These are phyloP conservation scores for Hylomyscus alleni DNA, from an alignment of 2,797 vertebrate species.

Conservation along the genomic window DNA sequence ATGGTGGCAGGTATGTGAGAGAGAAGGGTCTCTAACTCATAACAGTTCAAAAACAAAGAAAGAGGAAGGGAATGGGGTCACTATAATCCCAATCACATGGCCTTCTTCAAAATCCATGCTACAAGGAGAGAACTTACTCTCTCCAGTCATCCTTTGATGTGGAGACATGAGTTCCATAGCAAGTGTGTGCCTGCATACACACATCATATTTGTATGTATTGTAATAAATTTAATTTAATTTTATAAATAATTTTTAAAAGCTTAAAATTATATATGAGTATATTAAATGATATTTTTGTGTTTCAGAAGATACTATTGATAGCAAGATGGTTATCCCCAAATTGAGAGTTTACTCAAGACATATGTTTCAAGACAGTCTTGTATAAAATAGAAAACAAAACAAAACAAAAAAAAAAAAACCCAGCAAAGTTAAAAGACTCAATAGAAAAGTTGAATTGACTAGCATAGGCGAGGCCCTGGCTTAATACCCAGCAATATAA, in stretches of 20 bases:
- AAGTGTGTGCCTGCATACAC: not conserved
- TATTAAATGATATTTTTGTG: conserved; percentile 36
- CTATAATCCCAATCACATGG: not conserved
- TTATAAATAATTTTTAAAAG: not conserved
- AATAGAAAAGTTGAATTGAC: not conserved
- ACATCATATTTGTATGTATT: not conserved
- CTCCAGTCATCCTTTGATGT: not conserved
- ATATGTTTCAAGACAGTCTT: not conserved
- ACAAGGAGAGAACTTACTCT: not conserved
- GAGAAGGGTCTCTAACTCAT: not conserved
- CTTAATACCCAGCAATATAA: not conserved
- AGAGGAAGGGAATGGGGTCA: not conserved
- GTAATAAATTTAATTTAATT: not conserved
- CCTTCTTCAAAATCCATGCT: not conserved
- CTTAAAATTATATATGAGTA: not conserved
- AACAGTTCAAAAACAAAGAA: not conserved
- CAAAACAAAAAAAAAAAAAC: no score
- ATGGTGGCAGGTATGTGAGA: not conserved
- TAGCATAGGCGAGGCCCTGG: not conserved
- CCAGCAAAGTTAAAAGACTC: not conserved
- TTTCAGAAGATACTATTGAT: not conserved
- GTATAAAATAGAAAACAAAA: not conserved
- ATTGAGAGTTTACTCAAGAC: not conserved
- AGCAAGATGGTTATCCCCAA: not conserved
- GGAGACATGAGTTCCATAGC: not conserved